Conservation (phyloP, 2,113 vertebrate species). For the Aegotheles bennettii region DNA sequence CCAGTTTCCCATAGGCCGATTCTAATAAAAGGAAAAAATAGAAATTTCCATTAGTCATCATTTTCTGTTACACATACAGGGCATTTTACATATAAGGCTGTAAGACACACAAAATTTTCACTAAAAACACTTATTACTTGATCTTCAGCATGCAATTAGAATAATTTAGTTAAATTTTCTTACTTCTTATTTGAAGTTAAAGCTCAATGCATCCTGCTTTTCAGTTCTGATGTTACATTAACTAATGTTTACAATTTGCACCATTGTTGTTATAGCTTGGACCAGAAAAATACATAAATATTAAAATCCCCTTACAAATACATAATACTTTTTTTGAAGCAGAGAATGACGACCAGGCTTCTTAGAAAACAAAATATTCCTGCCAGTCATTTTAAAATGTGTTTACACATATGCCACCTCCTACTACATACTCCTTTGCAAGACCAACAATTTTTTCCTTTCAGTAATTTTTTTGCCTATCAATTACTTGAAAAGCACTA, state of each 20-base stretch:
- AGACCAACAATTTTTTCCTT: not conserved
- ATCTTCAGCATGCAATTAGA: not conserved
- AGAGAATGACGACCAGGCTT: not conserved
- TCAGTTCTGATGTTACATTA: not conserved
- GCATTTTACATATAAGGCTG: not conserved
- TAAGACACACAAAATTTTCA: not conserved
- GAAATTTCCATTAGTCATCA: not conserved
- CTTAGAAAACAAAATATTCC: not conserved
- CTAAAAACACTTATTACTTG: not conserved
- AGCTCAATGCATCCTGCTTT: not conserved
- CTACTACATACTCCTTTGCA: not conserved
- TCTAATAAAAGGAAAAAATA: conserved; percentile 68
- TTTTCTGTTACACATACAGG: not conserved
- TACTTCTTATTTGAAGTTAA: not conserved
- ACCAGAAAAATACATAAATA: not conserved
- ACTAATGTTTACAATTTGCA: not conserved
- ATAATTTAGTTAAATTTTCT: not conserved
- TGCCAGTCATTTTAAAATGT: not conserved
- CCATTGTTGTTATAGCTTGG: not conserved
- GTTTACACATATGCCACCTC: not conserved
- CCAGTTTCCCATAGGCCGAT: conserved; percentile 90
- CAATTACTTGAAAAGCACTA: not conserved
- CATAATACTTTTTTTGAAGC: not conserved
- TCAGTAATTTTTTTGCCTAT: not conserved
- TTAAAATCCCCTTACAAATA: not conserved